Percentiles rank a stretch among this genome's conserved stretches.
These are phyloP conservation scores for Toxonevra muliebris DNA, from an alignment of 2,888 invertebrate genomes.

Conservation along the genomic window DNA sequence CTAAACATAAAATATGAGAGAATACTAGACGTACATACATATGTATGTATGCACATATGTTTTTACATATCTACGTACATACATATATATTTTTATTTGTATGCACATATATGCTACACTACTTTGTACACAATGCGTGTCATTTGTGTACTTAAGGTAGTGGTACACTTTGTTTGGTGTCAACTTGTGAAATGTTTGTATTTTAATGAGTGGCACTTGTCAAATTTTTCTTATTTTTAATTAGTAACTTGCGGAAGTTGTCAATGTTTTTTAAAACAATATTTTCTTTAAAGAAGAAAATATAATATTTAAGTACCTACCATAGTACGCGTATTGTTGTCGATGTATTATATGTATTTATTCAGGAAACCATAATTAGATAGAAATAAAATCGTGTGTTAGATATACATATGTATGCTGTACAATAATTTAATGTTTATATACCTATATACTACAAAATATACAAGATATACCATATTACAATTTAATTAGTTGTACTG, in stretches of 20 bases:
- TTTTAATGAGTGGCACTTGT: constrained; percentile 7
- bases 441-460: too few species aligned
- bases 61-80: neutral
- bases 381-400: too few species aligned
- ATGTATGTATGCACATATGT: neutral
- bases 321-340: too few species aligned
- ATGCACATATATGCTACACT: neutral
- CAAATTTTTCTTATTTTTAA: neutral
- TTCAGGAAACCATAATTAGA: too few species aligned
- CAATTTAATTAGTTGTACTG: too few species aligned
- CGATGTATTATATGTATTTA: too few species aligned
- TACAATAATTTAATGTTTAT: too few species aligned
- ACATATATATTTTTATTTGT: neutral
- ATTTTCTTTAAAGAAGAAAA: too few species aligned
- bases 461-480: too few species aligned
- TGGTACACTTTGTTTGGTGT: constrained; percentile 4
- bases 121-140: constrained; percentile 1
- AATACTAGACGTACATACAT: neutral
- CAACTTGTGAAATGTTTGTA: constrained; percentile 1
- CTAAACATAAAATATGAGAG: neutral
- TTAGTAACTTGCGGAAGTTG: constrained; percentile 1
- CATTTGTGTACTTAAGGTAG: neutral
- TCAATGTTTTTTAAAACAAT: neutral
- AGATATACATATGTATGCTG: too few species aligned
- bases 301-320: too few species aligned